phyloP scores from a whole-genome alignment of 2,888 invertebrate genomes.

The Drosophila gaucha region DNA sequence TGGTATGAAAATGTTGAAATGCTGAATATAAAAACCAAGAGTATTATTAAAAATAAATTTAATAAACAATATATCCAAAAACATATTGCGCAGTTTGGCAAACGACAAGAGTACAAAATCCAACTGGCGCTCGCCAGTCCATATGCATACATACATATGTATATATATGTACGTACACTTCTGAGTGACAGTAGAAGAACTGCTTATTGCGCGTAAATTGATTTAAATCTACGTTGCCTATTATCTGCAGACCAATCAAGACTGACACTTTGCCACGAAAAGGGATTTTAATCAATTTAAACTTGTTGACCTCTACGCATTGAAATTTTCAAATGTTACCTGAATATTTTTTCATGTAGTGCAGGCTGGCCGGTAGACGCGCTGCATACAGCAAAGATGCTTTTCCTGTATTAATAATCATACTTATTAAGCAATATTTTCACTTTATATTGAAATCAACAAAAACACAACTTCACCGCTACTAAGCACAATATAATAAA shows the following conservation, averaged over 20 bases:
- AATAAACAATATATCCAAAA: slow-evolving; percentile 6
- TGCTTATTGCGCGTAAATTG: slow-evolving; percentile 39
- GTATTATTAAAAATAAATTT: slow-evolving; percentile 18
- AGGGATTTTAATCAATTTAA: slow-evolving; percentile 45
- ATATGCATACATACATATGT: neutral
- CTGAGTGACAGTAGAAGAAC: slow-evolving; percentile 3
- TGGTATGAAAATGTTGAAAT: slow-evolving; percentile 55
- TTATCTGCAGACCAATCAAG: slow-evolving; percentile 27
- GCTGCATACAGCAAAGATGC: slow-evolving; percentile 23
- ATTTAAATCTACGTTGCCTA: slow-evolving; percentile 29
- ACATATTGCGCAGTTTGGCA: slow-evolving; percentile 54
- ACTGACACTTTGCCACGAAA: neutral
- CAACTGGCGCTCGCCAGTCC: slow-evolving; percentile 12
- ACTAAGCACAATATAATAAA: slow-evolving; percentile 38
- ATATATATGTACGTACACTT: neutral
- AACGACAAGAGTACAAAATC: slow-evolving; percentile 36
- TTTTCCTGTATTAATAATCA: slow-evolving; percentile 45
- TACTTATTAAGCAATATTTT: slow-evolving; percentile 7
- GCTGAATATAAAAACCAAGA: slow-evolving; percentile 30
- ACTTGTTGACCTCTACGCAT: slow-evolving; percentile 51
- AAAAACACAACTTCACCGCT: slow-evolving; percentile 33
- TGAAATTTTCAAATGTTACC: slow-evolving; percentile 25
- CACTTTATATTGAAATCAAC: neutral
- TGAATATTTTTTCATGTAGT: slow-evolving; percentile 38
- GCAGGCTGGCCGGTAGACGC: slow-evolving; percentile 34